A percentile compares a stretch with the other conserved stretches of the same genome.
These are phyloP conservation scores for Pocillopora meandrina DNA, from an alignment of 92 coral and sea anemone genomes.

Conservation along the genomic window DNA sequence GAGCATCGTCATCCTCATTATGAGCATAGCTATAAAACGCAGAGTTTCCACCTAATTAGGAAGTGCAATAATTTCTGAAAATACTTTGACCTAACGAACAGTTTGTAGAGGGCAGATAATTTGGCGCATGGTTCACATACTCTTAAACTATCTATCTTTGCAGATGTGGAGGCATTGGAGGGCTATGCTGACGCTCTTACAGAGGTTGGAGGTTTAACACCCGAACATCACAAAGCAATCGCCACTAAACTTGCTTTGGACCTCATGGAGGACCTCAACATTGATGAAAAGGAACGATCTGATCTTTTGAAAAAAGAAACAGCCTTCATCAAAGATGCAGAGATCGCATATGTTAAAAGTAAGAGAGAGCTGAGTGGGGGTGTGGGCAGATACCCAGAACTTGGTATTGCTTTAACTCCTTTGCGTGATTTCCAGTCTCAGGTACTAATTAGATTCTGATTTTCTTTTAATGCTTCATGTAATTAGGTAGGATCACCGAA, in stretches of 20 bases:
- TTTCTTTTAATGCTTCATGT: neutral
- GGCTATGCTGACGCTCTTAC: slow-evolving; percentile 90
- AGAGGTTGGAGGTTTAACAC: slow-evolving; percentile 85
- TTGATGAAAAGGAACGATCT: slow-evolving; percentile 60
- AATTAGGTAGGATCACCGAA: slow-evolving; percentile 77
- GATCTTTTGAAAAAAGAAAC: slow-evolving; percentile 80
- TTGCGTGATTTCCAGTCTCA: no score
- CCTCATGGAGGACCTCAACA: slow-evolving; percentile 83
- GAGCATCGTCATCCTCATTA: no score
- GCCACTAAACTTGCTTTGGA: slow-evolving; percentile 91
- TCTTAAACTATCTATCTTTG: neutral
- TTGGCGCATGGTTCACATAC: neutral
- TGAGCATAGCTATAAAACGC: no score
- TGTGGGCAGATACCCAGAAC: no score
- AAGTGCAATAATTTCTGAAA: no score
- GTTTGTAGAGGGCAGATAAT: neutral
- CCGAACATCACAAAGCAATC: slow-evolving; percentile 87
- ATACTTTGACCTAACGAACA: no score
- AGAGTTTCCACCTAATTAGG: no score
- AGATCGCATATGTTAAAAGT: slow-evolving; percentile 88
- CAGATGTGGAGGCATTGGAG: slow-evolving; percentile 87
- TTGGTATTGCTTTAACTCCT: no score
- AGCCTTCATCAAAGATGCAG: slow-evolving; percentile 82
- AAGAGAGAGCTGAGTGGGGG: slow-evolving; percentile 9
- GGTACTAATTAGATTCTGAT: neutral